Evolutionary conservation across 2,113 vertebrate species (phyloP).

Genomic region (Typhlomys cinereus): DNA sequence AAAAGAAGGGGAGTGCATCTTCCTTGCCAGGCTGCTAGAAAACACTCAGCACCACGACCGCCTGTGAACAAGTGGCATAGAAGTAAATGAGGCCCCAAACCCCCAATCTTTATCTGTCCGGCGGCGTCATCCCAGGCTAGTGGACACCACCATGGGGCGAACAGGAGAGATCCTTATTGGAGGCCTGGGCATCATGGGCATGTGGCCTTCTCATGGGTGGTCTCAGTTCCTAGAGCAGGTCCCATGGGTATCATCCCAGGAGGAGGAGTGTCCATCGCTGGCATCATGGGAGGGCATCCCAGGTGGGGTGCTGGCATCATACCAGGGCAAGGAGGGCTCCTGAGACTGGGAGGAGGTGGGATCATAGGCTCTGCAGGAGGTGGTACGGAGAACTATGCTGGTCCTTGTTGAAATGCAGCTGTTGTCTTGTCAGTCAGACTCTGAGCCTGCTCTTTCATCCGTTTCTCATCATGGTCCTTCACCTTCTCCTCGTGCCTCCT

Average conservation of each 20-base stretch:
- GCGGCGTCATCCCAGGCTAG: too few species aligned
- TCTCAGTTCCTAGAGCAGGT: background rate
- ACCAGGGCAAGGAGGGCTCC: background rate
- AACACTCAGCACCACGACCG: background rate
- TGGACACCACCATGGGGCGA: too few species aligned
- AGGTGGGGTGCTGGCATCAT: background rate
- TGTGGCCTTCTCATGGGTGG: background rate
- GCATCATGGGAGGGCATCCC: background rate
- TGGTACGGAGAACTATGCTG: background rate
- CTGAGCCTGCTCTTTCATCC: background rate
- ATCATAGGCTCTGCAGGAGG: background rate
- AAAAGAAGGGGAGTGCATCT: background rate
- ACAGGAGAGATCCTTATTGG: too few species aligned
- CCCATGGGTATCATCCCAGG: too few species aligned
- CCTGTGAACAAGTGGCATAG: background rate
- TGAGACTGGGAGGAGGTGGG: background rate
- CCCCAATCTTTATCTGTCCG: too few species aligned
- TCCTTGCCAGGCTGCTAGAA: background rate
- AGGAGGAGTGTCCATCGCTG: background rate
- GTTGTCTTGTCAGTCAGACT: background rate
- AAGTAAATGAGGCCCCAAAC: background rate
- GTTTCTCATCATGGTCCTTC: background rate
- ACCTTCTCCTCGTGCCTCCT: background rate
- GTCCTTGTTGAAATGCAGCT: background rate
- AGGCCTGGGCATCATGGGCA: background rate